Percentiles rank a stretch among this genome's conserved stretches.
phyloP scores from a whole-genome alignment of 2,888 invertebrate genomes.

The Plebejus argus region DNA sequence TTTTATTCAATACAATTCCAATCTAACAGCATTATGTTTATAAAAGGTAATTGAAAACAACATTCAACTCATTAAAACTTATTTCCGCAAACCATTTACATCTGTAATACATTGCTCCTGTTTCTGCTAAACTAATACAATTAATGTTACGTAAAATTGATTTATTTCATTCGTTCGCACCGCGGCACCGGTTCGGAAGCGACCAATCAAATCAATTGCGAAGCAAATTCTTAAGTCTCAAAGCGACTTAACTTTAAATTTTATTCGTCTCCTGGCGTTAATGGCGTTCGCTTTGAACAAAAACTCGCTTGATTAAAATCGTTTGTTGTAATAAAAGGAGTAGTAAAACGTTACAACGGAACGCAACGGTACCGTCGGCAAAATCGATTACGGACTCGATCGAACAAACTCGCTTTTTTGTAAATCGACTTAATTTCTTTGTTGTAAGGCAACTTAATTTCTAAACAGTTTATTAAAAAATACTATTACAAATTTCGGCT shows the following conservation, averaged over 20 bases:
- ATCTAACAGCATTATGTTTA: background rate
- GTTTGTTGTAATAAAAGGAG: conserved; percentile 80
- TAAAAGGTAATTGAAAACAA: background rate
- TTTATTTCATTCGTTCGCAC: conserved; percentile 54
- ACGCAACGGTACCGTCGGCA: conserved; percentile 73
- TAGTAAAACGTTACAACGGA: conserved; percentile 78
- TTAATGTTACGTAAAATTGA: conserved; percentile 44
- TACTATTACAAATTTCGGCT: background rate
- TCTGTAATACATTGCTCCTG: background rate
- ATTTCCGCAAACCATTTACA: background rate
- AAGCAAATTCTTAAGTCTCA: conserved; percentile 70
- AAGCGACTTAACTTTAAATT: conserved; percentile 70
- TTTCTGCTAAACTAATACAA: conserved; percentile 41
- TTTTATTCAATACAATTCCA: background rate
- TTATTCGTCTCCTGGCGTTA: conserved; percentile 72
- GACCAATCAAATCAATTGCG: conserved; percentile 70
- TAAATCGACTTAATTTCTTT: background rate
- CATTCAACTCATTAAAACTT: background rate
- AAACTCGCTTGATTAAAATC: conserved; percentile 81
- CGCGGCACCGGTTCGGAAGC: conserved; percentile 50
- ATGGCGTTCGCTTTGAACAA: conserved; percentile 72
- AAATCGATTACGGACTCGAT: conserved; percentile 78
- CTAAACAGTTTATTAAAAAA: background rate
- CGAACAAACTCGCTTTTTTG: conserved; percentile 47
- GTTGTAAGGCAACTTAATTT: background rate